A percentile compares a stretch with the other conserved stretches of the same genome.
phyloP scores from a whole-genome alignment of 2,797 vertebrate species.

The Chelidonichthys spinosus region DNA sequence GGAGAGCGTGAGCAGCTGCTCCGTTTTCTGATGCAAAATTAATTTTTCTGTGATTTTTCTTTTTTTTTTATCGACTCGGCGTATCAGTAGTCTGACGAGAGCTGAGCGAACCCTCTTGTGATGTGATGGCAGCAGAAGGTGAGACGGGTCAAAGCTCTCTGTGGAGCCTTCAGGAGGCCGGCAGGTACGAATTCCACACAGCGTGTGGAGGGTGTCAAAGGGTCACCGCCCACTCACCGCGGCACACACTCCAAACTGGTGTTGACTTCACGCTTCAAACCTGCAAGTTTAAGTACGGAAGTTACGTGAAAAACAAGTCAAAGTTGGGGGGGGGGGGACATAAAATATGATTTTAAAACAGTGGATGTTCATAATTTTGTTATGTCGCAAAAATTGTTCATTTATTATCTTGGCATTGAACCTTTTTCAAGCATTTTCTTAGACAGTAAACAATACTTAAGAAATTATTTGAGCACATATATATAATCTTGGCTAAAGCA shows the following conservation, averaged over 20 bases:
- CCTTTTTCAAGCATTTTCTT: background rate
- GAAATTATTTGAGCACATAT: background rate
- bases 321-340: background rate
- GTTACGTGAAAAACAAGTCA: background rate
- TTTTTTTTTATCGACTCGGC: background rate
- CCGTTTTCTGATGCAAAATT: constrained; percentile 25
- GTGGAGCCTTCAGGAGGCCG: constrained; percentile 10
- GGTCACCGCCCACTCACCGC: background rate
- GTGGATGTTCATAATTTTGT: background rate
- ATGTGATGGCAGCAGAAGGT: background rate
- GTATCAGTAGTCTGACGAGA: background rate
- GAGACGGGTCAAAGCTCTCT: constrained; percentile 7
- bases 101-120: background rate
- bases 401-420: background rate
- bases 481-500: too few relatives aligned
- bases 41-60: background rate
- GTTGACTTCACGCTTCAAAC: background rate
- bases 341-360: background rate
- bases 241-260: background rate
- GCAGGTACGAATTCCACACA: constrained; percentile 2
- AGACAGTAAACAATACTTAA: background rate
- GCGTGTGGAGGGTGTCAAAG: background rate
- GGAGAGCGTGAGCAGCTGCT: constrained; percentile 26
- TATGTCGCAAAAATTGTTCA: background rate
- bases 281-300: background rate